These are phyloP conservation scores for Sanderia malayensis DNA, from an alignment of 30 jellyfish, hydroid and myxozoan species.

Conservation along the genomic window DNA sequence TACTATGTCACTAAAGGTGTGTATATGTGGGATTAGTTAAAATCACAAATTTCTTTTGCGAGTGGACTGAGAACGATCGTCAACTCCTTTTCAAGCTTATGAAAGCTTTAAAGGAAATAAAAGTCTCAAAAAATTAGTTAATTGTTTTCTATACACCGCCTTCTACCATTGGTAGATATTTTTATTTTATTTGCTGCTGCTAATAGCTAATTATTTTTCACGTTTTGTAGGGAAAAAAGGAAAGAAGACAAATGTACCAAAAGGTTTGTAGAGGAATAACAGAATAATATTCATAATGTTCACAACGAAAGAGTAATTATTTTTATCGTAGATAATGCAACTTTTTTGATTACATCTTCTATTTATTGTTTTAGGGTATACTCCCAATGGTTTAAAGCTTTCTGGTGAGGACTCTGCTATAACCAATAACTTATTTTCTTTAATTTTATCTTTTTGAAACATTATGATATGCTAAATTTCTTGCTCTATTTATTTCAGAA, in stretches of 20 bases:
- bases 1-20: slow-evolving; percentile 56
- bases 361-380: background rate
- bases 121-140: too few relatives aligned
- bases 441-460: background rate
- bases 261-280: slow-evolving; percentile 13
- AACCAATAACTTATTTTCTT: background rate
- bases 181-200: too few relatives aligned
- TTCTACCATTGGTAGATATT: too few relatives aligned
- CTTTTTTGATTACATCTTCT: background rate
- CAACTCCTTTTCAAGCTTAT: too few relatives aligned
- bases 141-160: too few relatives aligned
- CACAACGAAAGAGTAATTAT: background rate
- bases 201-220: too few relatives aligned
- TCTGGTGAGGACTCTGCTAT: background rate
- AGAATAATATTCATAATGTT: too few relatives aligned
- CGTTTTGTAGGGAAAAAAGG: slow-evolving; percentile 46
- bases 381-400: background rate
- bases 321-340: background rate
- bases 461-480: too few relatives aligned
- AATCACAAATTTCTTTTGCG: too few relatives aligned
- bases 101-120: too few relatives aligned
- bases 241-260: slow-evolving; percentile 54
- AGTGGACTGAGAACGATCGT: too few relatives aligned
- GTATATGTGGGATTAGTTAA: slow-evolving; percentile 12
- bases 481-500: background rate